Conservation (phyloP, 92 coral and sea anemone species). For the Porites rus region DNA sequence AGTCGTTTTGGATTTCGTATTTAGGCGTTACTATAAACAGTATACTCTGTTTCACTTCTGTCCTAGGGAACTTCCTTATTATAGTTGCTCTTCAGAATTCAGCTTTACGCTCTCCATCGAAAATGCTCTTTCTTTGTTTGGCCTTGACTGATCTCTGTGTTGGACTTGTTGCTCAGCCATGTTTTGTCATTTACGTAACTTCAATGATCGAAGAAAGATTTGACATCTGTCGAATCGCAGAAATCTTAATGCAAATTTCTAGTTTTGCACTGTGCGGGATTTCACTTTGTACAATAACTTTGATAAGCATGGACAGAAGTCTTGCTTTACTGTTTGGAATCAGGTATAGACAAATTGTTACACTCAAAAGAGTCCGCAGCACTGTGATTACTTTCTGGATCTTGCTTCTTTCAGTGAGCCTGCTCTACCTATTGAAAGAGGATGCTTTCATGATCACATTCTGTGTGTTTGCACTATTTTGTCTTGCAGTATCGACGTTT, state of each 20-base stretch:
- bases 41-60: neutral
- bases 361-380: neutral
- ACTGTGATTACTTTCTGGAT: neutral
- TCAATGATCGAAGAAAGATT: neutral
- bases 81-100: constrained; percentile 4
- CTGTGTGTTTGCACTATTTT: neutral
- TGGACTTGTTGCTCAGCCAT: constrained; percentile 11
- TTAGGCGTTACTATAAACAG: neutral
- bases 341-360: constrained; percentile 29
- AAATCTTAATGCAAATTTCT: neutral
- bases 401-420: neutral
- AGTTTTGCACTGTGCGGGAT: neutral
- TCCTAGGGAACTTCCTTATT: constrained; percentile 9
- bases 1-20: neutral
- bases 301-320: constrained; percentile 22
- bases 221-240: neutral
- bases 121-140: constrained; percentile 19
- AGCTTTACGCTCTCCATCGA: constrained; percentile 23
- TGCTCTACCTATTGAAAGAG: neutral
- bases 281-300: constrained; percentile 1
- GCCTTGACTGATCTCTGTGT: constrained; percentile 10
- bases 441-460: neutral
- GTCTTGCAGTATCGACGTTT: neutral
- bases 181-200: neutral
- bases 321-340: constrained; percentile 14